Percentiles rank a stretch among this genome's conserved stretches.
These are phyloP conservation scores for Vespertilio murinus DNA, from an alignment of 2,797 vertebrate genomes.

Conservation along the genomic window DNA sequence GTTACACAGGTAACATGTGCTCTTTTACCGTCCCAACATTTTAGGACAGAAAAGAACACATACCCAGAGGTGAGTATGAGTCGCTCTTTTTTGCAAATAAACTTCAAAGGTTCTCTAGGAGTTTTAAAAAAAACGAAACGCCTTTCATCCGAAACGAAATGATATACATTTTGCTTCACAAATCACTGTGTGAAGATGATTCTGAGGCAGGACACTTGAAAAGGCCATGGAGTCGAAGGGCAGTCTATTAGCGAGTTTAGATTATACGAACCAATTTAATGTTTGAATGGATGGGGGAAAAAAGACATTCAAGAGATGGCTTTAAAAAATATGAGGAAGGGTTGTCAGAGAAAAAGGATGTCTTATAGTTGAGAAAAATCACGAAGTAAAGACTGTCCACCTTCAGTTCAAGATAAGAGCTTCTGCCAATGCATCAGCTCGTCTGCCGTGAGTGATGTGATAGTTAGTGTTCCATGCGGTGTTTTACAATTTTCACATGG, in stretches of 20 bases:
- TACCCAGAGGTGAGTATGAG: background rate
- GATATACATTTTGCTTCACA: conserved; percentile 50
- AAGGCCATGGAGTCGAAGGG: conserved; percentile 68
- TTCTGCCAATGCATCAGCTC: conserved; percentile 54
- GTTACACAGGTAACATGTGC: background rate
- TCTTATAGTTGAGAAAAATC: conserved; percentile 81
- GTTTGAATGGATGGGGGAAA: conserved; percentile 58
- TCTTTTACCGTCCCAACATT: background rate
- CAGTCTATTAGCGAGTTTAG: conserved; percentile 73
- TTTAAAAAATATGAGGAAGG: conserved; percentile 80
- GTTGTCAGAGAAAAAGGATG: conserved; percentile 82
- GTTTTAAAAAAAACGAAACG: background rate
- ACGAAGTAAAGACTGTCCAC: conserved; percentile 78
- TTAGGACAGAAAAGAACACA: background rate
- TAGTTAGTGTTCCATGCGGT: conserved; percentile 79
- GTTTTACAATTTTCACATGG: conserved; percentile 67
- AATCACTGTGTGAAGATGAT: background rate
- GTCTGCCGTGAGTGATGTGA: conserved; percentile 78
- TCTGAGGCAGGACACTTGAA: conserved; percentile 60
- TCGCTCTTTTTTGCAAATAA: background rate
- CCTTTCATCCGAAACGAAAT: conserved; percentile 19
- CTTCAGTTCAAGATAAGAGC: conserved; percentile 72
- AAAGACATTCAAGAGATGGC: conserved; percentile 67
- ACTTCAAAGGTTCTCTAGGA: conserved; percentile 17
- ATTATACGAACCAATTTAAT: conserved; percentile 71